phyloP scores from a whole-genome alignment of 2,797 vertebrate species.

The Australoheros facetus region DNA sequence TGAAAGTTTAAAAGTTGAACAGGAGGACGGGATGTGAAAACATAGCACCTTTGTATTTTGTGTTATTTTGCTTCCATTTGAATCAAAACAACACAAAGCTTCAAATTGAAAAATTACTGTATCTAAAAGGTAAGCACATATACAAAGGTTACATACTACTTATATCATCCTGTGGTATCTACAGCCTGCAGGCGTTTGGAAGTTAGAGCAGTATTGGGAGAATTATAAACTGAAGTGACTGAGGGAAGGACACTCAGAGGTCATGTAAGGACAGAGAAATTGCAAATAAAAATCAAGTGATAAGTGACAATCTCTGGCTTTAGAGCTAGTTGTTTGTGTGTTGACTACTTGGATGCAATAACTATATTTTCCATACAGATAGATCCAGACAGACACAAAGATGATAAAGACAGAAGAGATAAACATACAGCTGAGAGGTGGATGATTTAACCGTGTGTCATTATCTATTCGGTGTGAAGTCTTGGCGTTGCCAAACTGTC shows the following conservation, averaged over 20 bases:
- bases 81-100: not conserved
- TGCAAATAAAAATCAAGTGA: constrained; percentile 9
- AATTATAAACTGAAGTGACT: not conserved
- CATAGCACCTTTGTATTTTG: not conserved
- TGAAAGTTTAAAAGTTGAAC: not conserved
- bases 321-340: constrained; percentile 29
- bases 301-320: constrained; percentile 14
- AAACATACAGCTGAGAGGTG: constrained; percentile 36
- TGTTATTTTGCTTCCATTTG: not conserved
- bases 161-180: not conserved
- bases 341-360: constrained; percentile 9
- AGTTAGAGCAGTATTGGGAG: not conserved
- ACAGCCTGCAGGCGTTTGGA: not conserved
- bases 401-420: constrained; percentile 14
- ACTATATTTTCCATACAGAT: constrained; percentile 14
- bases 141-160: not conserved
- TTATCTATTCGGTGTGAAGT: constrained; percentile 37
- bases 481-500: constrained; percentile 23
- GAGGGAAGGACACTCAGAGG: not conserved
- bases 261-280: not conserved
- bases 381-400: constrained; percentile 18
- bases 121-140: not conserved
- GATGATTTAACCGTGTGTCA: constrained; percentile 56
- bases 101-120: not conserved
- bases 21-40: not conserved